Conservation (phyloP, 2,113 vertebrate species). For the Mellivora capensis region DNA sequence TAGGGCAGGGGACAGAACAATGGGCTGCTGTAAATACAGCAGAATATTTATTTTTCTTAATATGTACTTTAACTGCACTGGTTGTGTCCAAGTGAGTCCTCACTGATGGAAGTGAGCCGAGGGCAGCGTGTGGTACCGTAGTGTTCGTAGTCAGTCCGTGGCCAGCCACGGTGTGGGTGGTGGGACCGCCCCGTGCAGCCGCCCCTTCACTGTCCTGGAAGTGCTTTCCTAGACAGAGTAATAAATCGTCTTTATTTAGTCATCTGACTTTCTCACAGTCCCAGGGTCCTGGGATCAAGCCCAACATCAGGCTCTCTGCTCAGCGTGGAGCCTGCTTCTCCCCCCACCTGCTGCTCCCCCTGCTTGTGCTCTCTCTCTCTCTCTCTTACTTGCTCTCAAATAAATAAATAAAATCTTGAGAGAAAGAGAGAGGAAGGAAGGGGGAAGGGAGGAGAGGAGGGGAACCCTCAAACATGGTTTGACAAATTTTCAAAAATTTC, state of each 20-base stretch:
- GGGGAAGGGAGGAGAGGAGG: too few species aligned
- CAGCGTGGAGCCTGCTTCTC: background rate
- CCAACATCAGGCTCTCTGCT: background rate
- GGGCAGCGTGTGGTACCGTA: too few species aligned
- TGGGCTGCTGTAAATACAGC: conserved; percentile 70
- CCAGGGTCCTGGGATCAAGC: background rate
- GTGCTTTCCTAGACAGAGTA: too few species aligned
- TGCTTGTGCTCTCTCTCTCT: background rate
- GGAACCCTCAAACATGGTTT: background rate
- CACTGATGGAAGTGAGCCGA: too few species aligned
- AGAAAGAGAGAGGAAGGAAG: background rate
- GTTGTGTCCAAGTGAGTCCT: conserved; percentile 43
- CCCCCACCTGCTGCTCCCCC: background rate
- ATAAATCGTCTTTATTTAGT: too few species aligned
- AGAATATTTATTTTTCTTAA: conserved; percentile 85
- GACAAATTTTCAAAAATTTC: background rate
- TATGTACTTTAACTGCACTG: conserved; percentile 57
- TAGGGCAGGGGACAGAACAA: conserved; percentile 22
- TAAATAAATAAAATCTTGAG: background rate
- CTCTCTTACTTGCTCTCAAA: too few species aligned
- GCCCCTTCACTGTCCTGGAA: too few species aligned
- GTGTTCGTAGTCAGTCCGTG: too few species aligned
- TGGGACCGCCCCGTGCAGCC: too few species aligned
- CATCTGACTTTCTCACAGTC: too few species aligned
- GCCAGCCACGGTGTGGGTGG: too few species aligned